Evolutionary conservation across 2,797 vertebrate species (phyloP), one percentile per base, ranked within the genome.

Genomic region (Arremon aurantiirostris): DNA sequence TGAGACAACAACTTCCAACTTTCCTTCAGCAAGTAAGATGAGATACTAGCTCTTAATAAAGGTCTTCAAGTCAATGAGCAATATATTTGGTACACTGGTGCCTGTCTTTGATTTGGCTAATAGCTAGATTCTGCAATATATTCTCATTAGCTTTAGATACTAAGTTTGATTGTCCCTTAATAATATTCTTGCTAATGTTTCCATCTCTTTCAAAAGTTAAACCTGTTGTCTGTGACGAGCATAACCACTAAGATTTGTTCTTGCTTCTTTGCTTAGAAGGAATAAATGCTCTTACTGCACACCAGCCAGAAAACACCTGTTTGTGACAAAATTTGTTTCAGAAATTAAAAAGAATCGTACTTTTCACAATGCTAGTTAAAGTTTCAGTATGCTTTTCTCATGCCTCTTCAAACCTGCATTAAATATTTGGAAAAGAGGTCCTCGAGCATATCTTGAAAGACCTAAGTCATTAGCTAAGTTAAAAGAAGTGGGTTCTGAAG

Each of bases 21-120:
- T 98, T 99, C 66, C 98, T 99, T 92, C 98, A 99, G 95, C 98
- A 99, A 98, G 99, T 99, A 96, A 97, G 97, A 97, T 94, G 85
- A 96, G 60, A 96, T 68, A 87, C 44, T 92, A 96, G 75, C 60
- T 95, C 24, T 94, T 61, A 68, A 69, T 94, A 84, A 80, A 61
- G 37, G 11, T 57, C 12, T 80, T 42, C 69, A 66, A 55, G 34
- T 81, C 76, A 78, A 18, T 83, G 73, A 92, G 39, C 44, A 93
- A 34, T 65, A 86, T 86, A 92, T 95, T 89, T 55, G 88, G 9
- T 94, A 81, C 94, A 83, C 14, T 89, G 37, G 12, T 89, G 47
- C 86, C 63, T 93, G 68, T 65, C 20, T 91, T 82, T 95, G 85
- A 34, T 94, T 69, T 93, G 86, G 41, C 76, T 88, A 66, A 89